Evolutionary conservation across 2,888 invertebrate genomes (phyloP).

Genomic region (Netelia inedita): DNA sequence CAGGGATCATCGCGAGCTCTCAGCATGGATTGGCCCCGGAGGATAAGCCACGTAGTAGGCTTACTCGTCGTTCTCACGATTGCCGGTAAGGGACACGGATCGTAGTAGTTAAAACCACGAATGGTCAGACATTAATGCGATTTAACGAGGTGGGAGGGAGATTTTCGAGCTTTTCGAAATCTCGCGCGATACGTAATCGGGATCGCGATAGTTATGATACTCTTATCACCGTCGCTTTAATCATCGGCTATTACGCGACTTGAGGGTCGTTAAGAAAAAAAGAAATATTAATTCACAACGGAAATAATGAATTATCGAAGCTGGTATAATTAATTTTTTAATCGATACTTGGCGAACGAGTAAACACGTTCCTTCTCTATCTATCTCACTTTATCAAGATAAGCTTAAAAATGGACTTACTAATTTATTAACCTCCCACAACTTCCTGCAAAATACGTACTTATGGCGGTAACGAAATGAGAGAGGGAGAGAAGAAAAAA

Average conservation of each 20-base stretch:
- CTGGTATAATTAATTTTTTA: no score
- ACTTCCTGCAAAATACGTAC: no score
- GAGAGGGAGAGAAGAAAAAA: background rate
- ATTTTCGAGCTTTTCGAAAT: background rate
- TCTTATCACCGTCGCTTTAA: no score
- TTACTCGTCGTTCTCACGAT: conserved; percentile 52
- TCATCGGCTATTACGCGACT: no score
- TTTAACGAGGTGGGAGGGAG: background rate
- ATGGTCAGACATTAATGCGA: conserved; percentile 33
- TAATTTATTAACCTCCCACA: no score
- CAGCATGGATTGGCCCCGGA: conserved; percentile 62
- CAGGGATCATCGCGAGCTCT: conserved; percentile 25
- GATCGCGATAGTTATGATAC: no score
- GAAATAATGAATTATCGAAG: background rate
- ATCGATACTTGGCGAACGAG: no score
- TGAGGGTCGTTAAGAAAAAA: no score
- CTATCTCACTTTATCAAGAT: no score
- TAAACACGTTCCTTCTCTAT: no score
- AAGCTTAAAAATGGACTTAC: no score
- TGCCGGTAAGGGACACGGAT: conserved; percentile 54
- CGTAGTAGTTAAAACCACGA: conserved; percentile 32
- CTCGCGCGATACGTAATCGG: background rate
- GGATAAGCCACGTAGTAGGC: conserved; percentile 54
- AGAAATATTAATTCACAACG: background rate
- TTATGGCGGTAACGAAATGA: no score